Evolutionary conservation across 92 coral and sea anemone genomes (phyloP), one percentile per base, ranked within the genome.

Genomic region (Virgularia gustaviana): DNA sequence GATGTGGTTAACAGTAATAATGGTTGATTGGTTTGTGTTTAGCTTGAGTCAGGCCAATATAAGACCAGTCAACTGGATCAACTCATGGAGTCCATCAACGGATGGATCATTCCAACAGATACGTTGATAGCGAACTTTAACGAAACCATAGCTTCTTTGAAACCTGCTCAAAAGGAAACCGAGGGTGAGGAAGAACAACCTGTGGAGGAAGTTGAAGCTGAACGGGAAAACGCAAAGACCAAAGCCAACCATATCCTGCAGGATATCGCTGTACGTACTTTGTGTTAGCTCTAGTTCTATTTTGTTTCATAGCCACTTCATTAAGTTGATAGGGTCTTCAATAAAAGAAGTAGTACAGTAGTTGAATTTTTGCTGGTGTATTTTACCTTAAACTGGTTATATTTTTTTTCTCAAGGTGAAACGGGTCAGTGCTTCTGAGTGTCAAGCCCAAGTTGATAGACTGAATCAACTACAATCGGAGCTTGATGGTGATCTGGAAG

Each of bases 231-330:
- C 34, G 35, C 13, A 23, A 16, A 16, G 22, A 49, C 30, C 23
- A 12, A 30, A 20, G 75, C 75, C 1, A 68, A 68, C 24, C 34
- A 27, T 31, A 33, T 68, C 12, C n/a, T 68, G 13, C 59, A 51
- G 13, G 54, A 51, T 9, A 68, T 68, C 22, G 75, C 75, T 30
- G 75, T 68, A 68, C 47, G 75, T 49, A 43, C 19, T 44, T 41
- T 10, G 19, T 2, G 51, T 43, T 13, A 2, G 51, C 20, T 22
- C 20, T 43, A 1, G n/a, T 13, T 13, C 51, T 13, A 43, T 22
- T 13, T 43, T 16, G 20, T 22, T 43, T 1, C 20, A 43, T 22
- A 1, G 1, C 20, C 51, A 43, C 51, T 43, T 43, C n/a, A 22
- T 13, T 22, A 43, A 4, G 20, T 22, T 43, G 1, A 4, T 22